phyloP scores from a whole-genome alignment of 2,113 vertebrate species.

The Rhinichthys klamathensis region DNA sequence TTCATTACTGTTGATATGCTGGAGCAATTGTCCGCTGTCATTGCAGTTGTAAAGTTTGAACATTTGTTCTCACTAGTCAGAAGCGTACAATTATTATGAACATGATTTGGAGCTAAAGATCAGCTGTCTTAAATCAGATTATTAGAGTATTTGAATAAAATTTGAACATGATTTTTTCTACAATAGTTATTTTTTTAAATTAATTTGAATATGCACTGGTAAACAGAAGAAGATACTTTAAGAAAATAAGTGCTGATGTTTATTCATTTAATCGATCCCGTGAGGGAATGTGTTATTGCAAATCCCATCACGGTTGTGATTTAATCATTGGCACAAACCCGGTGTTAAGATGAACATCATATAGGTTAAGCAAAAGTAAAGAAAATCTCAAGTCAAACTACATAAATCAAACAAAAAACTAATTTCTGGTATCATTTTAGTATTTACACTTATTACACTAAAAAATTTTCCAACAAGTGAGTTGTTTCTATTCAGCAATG shows the following conservation, averaged over 20 bases:
- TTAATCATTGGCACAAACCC: not conserved
- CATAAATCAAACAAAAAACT: not conserved
- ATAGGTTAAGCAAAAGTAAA: not conserved
- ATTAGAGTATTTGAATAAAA: constrained; percentile 45
- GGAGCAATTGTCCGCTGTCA: not conserved
- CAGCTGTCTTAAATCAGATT: constrained; percentile 21
- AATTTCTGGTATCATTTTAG: not conserved
- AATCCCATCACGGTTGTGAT: not conserved
- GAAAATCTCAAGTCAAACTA: not conserved
- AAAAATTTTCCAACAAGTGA: not conserved
- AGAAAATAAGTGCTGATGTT: not conserved
- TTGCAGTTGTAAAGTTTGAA: constrained; percentile 26
- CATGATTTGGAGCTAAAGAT: constrained; percentile 40
- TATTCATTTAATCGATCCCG: not conserved
- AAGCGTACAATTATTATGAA: constrained; percentile 28
- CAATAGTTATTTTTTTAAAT: not conserved
- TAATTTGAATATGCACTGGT: not conserved
- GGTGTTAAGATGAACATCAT: not conserved
- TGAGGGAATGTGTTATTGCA: not conserved
- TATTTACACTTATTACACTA: not conserved
- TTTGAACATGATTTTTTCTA: not conserved
- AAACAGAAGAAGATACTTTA: not conserved
- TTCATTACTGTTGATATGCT: not conserved
- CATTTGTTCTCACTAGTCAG: constrained; percentile 30
- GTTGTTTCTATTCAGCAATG: not conserved